Evolutionary conservation across 2,797 vertebrate species (phyloP).

Genomic region (Hapalemur alaotrensis): DNA sequence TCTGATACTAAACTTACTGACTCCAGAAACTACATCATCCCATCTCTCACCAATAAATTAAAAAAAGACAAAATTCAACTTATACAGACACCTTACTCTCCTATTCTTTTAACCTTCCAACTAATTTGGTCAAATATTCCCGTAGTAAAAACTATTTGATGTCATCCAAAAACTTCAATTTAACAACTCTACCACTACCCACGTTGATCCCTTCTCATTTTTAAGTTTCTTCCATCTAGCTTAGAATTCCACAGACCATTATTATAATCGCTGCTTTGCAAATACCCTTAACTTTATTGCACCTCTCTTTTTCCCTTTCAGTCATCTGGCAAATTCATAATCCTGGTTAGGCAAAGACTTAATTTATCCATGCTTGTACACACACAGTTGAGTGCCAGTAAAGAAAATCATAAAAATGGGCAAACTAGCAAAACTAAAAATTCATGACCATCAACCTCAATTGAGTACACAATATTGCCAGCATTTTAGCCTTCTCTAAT

Average conservation of each 20-base stretch:
- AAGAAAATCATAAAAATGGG: not conserved
- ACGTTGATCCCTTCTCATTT: not conserved
- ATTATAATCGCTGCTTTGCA: not conserved
- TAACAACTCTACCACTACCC: not conserved
- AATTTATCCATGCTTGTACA: not conserved
- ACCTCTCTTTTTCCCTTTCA: not conserved
- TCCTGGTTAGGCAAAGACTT: not conserved
- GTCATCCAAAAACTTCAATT: not conserved
- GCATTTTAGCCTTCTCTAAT: not conserved
- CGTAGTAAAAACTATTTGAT: slow-evolving; percentile 1
- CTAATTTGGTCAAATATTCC: not conserved
- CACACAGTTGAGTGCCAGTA: not conserved
- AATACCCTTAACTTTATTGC: not conserved
- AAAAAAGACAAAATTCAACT: not conserved
- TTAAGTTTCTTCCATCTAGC: slow-evolving; percentile 12
- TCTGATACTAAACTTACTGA: not conserved
- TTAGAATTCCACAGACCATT: not conserved
- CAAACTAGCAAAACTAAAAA: not conserved
- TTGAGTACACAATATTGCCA: not conserved
- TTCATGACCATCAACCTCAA: not conserved
- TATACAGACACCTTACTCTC: not conserved
- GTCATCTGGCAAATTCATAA: not conserved
- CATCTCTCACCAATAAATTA: not conserved
- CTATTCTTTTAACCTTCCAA: not conserved
- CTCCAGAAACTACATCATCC: not conserved